A percentile compares a stretch with the other conserved stretches of the same genome.
These are phyloP conservation scores for Ennomos quercinarius DNA, from an alignment of 2,888 invertebrate genomes.

Conservation along the genomic window DNA sequence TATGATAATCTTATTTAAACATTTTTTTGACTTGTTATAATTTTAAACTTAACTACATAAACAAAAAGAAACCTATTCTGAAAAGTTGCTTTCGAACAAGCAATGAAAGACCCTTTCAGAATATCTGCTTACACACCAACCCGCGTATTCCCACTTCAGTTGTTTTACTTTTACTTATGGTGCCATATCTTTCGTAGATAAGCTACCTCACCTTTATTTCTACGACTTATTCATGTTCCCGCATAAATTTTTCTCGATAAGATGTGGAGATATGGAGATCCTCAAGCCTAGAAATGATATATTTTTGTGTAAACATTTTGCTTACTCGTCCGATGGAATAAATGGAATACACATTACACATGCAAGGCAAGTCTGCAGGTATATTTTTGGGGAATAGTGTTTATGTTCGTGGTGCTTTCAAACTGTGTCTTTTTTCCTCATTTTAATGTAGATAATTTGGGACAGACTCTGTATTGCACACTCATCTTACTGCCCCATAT, in stretches of 20 bases:
- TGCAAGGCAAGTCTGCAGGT: conserved; percentile 7
- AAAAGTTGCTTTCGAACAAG: background rate
- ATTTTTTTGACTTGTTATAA: too few species aligned
- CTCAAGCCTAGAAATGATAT: conserved; percentile 30
- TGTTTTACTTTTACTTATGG: conserved; percentile 62
- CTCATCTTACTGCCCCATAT: too few species aligned
- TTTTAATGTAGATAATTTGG: too few species aligned
- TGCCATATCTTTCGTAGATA: conserved; percentile 73
- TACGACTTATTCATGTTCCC: conserved; percentile 80
- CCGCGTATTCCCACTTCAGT: conserved; percentile 56
- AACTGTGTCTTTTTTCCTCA: background rate
- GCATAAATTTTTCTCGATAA: conserved; percentile 72
- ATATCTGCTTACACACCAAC: conserved; percentile 51
- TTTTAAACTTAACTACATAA: too few species aligned
- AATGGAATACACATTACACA: conserved; percentile 28
- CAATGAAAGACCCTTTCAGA: conserved; percentile 43
- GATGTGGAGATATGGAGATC: conserved; percentile 43
- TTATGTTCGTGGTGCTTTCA: conserved; percentile 3
- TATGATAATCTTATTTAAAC: too few species aligned
- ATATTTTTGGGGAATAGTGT: conserved; percentile 1
- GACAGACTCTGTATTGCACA: too few species aligned
- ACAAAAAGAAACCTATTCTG: too few species aligned
- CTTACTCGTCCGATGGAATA: conserved; percentile 13
- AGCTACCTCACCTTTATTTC: conserved; percentile 73
- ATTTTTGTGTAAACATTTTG: conserved; percentile 28